These are phyloP conservation scores for Aldrovandia affinis DNA, from an alignment of 2,797 vertebrate species.

Conservation along the genomic window DNA sequence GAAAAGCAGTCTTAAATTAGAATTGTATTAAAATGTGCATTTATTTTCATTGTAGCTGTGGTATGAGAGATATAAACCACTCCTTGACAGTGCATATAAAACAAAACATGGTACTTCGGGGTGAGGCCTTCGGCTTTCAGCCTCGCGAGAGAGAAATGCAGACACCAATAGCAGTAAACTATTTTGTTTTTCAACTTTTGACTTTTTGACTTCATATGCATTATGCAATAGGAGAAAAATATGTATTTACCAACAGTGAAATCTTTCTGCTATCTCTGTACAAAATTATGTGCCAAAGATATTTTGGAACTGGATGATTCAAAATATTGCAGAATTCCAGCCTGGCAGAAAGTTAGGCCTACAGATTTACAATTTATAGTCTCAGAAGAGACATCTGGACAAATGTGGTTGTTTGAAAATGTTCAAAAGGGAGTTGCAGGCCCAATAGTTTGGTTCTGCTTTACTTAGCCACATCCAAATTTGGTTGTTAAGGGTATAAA, in stretches of 20 bases:
- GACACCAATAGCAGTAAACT: background rate
- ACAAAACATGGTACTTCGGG: too few species aligned
- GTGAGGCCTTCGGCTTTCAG: too few species aligned
- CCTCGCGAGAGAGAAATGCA: background rate
- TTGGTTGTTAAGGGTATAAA: background rate
- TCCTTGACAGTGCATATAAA: too few species aligned
- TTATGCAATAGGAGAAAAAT: constrained; percentile 3
- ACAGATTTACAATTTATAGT: constrained; percentile 52
- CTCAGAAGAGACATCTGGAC: constrained; percentile 55
- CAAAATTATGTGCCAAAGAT: constrained; percentile 55
- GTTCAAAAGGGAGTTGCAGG: background rate
- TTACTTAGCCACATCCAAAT: constrained; percentile 1
- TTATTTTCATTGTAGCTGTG: too few species aligned
- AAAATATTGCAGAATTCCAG: constrained; percentile 58
- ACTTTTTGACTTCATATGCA: background rate
- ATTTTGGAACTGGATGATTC: constrained; percentile 59
- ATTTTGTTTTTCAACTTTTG: background rate
- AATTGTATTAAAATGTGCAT: too few species aligned
- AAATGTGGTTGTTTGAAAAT: constrained; percentile 29
- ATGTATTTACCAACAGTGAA: background rate
- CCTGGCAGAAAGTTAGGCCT: constrained; percentile 62
- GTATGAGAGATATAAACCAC: too few species aligned
- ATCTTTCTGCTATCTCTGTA: constrained; percentile 53
- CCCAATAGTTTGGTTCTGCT: constrained; percentile 1
- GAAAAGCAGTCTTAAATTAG: too few species aligned